These are phyloP conservation scores for Myodes glareolus DNA, from an alignment of 2,113 vertebrate species.

Conservation along the genomic window DNA sequence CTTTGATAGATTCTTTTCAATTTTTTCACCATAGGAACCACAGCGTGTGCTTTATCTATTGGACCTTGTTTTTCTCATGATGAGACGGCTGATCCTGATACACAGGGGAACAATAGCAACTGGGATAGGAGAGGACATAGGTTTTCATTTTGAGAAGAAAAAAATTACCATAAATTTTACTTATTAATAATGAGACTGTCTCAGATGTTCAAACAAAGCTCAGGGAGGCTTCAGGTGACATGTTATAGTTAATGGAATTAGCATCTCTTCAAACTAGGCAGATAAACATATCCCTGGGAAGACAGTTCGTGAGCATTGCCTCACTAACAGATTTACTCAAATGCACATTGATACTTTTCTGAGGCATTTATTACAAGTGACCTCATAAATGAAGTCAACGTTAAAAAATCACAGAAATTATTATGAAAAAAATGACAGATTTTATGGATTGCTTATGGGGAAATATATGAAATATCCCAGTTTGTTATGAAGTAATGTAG, in stretches of 20 bases:
- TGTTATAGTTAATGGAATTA: background rate
- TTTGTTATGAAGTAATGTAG: slow-evolving; percentile 71
- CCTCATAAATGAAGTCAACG: background rate
- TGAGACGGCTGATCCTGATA: background rate
- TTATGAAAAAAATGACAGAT: slow-evolving; percentile 59
- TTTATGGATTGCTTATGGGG: slow-evolving; percentile 69
- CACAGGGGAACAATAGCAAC: background rate
- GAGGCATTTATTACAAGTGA: slow-evolving; percentile 65
- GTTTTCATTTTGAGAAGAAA: background rate
- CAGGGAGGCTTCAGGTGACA: background rate
- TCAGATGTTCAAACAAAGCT: background rate
- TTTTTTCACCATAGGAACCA: background rate
- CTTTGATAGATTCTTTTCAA: background rate
- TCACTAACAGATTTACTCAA: background rate
- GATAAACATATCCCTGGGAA: background rate
- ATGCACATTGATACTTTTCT: background rate
- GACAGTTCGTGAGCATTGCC: background rate
- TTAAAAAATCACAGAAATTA: slow-evolving; percentile 60
- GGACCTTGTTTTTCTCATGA: background rate
- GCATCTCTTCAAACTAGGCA: background rate
- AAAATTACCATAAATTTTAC: background rate
- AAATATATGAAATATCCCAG: slow-evolving; percentile 74
- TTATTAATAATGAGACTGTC: background rate
- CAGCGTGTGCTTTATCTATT: background rate
- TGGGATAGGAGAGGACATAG: background rate